Evolutionary conservation across 2,888 invertebrate genomes (phyloP), one percentile per base, ranked within the genome.

Genomic region (Drosophila nigritarsus): DNA sequence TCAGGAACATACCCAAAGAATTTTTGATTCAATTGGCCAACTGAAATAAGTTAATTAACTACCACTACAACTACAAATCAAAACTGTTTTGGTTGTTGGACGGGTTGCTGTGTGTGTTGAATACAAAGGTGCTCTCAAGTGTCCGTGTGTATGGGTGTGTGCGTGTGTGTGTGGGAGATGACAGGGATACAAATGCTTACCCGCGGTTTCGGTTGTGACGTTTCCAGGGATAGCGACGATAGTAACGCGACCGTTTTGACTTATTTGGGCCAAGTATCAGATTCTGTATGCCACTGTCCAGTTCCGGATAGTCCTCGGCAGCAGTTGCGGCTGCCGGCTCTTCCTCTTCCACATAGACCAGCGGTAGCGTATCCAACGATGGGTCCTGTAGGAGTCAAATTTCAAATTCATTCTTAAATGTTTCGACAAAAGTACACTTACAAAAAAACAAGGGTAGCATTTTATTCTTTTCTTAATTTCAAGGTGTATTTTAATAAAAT

Each of bases 171-270:
- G 36, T 29, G 27, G 27, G 30, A 48, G 45, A 4, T 40, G 13
- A 3, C n/a, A 38, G 36, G 40, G 36, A 13, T n/a, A n/a, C 50
- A 38, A 50, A 34, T 66, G 81, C 90, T 90, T 82, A 93, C 93
- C 91, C 90, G 65, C 91, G 90, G 77, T 93, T 93, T 87, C 93
- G 92, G 71, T 94, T 95, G 85, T 95, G 95, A 56, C 95, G 93
- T 87, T 95, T 95, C 94, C 95, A 95, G 30, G 95, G 95, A 91
- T 95, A 95, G 77, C 94, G 94, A 73, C 95, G 93, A 88, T 95
- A 95, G 83, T 95, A 95, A 67, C 95, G 94, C 2, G 94, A 94
- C 72, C 95, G 92, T 78, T 95, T 95, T 0, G 89, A 78, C 65
- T 91, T 90, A 18, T 80, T 87, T 32, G 79, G 85, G 0, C 75